Conservation (phyloP, 2,113 vertebrate genomes). For the Brachirus orientalis region DNA sequence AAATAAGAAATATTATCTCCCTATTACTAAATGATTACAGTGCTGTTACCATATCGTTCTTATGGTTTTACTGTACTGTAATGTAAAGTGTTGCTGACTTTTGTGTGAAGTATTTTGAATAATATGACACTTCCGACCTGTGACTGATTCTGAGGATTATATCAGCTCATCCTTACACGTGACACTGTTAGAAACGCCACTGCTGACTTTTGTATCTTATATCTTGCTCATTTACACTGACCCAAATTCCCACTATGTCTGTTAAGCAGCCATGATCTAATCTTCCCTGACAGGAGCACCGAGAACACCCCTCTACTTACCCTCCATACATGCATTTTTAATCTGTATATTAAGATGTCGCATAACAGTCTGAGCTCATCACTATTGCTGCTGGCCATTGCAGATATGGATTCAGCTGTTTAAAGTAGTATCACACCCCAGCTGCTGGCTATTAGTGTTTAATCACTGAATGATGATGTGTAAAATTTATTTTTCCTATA, state of each 20-base stretch:
- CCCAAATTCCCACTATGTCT: constrained; percentile 65
- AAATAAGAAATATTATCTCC: no score
- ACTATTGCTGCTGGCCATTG: constrained; percentile 74
- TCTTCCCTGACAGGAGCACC: constrained; percentile 73
- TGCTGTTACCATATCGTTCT: no score
- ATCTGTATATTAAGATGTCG: constrained; percentile 82
- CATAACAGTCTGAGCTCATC: constrained; percentile 83
- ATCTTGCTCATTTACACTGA: constrained; percentile 73
- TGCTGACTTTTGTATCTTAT: constrained; percentile 47
- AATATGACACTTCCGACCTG: no score
- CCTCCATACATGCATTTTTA: constrained; percentile 78
- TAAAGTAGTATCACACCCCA: constrained; percentile 77
- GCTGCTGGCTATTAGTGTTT: constrained; percentile 76
- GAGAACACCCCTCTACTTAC: constrained; percentile 61
- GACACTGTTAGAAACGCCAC: constrained; percentile 27
- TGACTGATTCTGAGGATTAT: no score
- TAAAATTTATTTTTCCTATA: constrained; percentile 45
- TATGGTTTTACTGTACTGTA: no score
- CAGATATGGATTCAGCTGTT: constrained; percentile 84
- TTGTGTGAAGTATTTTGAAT: no score
- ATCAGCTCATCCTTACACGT: constrained; percentile 1
- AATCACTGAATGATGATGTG: constrained; percentile 71
- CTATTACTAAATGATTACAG: no score
- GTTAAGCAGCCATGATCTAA: constrained; percentile 72
- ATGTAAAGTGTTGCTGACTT: no score